phyloP scores from a whole-genome alignment of 2,888 invertebrate genomes.

The Hirtodrosophila alboralis region DNA sequence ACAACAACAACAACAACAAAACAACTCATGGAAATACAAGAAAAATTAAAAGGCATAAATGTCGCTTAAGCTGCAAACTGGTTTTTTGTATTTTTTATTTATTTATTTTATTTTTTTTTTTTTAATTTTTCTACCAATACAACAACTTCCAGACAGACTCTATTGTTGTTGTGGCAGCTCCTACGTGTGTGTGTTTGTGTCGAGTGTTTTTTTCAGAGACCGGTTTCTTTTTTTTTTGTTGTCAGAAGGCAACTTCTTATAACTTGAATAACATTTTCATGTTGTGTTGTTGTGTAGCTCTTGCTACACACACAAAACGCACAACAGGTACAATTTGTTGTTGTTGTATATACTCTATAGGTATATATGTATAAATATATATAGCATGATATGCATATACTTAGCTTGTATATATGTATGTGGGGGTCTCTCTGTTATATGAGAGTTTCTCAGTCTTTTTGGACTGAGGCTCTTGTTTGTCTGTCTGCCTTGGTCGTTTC shows the following conservation, averaged over 20 bases:
- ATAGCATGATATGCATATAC: conserved; percentile 9
- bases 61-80: conserved; percentile 64
- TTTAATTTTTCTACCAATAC: conserved; percentile 25
- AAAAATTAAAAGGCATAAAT: conserved; percentile 48
- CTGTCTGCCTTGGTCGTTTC: conserved; percentile 64
- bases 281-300: conserved; percentile 19
- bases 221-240: conserved; percentile 49
- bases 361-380: conserved; percentile 20
- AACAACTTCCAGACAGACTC: conserved; percentile 41
- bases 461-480: conserved; percentile 20
- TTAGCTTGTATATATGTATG: conserved; percentile 19
- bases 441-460: conserved; percentile 53
- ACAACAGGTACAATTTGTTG: conserved; percentile 49
- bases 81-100: conserved; percentile 42
- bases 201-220: conserved; percentile 31
- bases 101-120: not conserved
- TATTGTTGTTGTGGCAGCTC: conserved; percentile 34
- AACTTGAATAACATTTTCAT: conserved; percentile 59
- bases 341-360: conserved; percentile 22
- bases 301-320: conserved; percentile 10
- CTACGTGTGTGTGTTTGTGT: conserved; percentile 47
- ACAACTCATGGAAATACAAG: conserved; percentile 18
- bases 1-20: not conserved
- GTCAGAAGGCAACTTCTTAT: conserved; percentile 48
- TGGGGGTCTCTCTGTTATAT: conserved; percentile 54